Evolutionary conservation across 2,113 vertebrate genomes (phyloP).

Genomic region (Saguinus midas): DNA sequence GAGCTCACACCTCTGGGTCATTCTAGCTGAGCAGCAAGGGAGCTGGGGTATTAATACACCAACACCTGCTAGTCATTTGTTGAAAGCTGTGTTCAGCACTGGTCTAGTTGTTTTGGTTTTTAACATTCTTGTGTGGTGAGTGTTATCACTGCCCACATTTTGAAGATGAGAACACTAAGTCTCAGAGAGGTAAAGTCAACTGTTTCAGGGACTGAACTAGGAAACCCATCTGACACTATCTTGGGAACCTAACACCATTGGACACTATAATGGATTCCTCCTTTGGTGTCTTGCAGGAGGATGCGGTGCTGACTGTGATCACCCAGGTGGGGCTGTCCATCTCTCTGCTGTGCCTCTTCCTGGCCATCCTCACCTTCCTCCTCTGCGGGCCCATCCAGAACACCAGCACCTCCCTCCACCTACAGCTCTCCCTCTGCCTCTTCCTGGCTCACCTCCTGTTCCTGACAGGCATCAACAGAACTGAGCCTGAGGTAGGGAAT

Average conservation of each 20-base stretch:
- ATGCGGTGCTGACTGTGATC: not conserved
- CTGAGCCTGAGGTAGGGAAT: slow-evolving; percentile 50
- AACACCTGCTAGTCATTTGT: not conserved
- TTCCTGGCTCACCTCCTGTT: slow-evolving; percentile 80
- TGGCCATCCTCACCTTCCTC: slow-evolving; percentile 80
- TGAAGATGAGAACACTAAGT: not conserved
- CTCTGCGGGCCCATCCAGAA: slow-evolving; percentile 77
- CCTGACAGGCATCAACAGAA: slow-evolving; percentile 51
- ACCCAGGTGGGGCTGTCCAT: slow-evolving; percentile 68
- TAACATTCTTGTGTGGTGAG: not conserved
- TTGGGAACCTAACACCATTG: accelerated
- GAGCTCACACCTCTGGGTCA: not conserved
- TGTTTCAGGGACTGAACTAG: not conserved
- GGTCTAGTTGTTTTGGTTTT: not conserved
- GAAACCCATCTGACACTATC: not conserved
- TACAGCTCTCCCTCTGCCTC: slow-evolving; percentile 82
- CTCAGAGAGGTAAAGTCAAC: not conserved
- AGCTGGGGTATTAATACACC: not conserved
- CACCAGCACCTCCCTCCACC: slow-evolving; percentile 73
- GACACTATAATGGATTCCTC: not conserved
- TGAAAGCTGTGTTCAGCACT: not conserved
- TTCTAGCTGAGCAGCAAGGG: not conserved
- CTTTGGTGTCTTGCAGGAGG: slow-evolving; percentile 31
- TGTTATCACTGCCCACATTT: too few relatives aligned
- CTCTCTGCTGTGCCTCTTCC: slow-evolving; percentile 75